Conservation (phyloP, 2,113 vertebrate species). For the Gallinago jamesoni region DNA sequence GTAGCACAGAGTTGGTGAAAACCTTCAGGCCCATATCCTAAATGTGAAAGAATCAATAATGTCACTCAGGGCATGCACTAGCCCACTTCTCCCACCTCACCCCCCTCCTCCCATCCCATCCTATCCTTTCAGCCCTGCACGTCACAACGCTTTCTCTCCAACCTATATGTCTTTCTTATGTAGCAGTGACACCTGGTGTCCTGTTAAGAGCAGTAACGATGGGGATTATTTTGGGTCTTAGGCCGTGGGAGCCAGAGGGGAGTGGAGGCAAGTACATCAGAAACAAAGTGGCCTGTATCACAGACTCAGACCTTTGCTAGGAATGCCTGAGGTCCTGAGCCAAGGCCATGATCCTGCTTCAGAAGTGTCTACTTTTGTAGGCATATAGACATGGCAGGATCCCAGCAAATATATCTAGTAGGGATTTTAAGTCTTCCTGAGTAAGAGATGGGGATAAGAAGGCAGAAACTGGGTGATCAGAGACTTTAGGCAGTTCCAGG, state of each 20-base stretch:
- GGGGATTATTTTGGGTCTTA: not conserved
- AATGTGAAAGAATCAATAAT: not conserved
- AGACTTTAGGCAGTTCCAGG: not conserved
- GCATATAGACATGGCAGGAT: not conserved
- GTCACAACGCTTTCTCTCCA: not conserved
- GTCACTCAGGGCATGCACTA: not conserved
- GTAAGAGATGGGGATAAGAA: not conserved
- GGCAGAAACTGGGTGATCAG: not conserved
- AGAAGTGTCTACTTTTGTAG: not conserved
- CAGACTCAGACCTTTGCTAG: not conserved
- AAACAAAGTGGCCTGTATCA: not conserved
- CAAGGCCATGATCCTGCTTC: not conserved
- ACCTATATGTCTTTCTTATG: not conserved
- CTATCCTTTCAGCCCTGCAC: not conserved
- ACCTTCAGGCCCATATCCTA: constrained; percentile 83
- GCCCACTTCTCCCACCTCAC: not conserved
- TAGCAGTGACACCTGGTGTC: not conserved
- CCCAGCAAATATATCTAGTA: not conserved
- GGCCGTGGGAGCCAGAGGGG: not conserved
- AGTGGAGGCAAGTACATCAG: not conserved
- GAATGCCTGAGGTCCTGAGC: not conserved
- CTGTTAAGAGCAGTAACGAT: not conserved
- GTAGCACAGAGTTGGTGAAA: constrained; percentile 58
- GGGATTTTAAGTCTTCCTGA: not conserved
- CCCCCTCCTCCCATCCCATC: not conserved